Conservation (phyloP, 2,113 vertebrate species). For the Ibidorhyncha struthersii region DNA sequence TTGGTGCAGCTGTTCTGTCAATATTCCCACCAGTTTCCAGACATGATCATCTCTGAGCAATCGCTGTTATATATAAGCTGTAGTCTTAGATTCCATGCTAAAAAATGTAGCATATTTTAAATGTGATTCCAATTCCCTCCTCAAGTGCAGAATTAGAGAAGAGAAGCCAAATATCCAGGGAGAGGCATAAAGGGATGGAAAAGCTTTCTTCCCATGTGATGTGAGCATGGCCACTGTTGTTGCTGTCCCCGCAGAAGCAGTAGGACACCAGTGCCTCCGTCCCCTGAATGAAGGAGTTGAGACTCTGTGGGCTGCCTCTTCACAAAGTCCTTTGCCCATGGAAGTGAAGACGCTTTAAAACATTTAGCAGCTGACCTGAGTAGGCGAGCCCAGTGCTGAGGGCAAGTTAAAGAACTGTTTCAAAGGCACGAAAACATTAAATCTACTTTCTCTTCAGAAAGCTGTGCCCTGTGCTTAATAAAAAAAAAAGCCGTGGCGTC, state of each 20-base stretch:
- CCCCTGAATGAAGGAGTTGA: background rate
- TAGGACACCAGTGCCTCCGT: background rate
- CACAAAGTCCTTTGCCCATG: background rate
- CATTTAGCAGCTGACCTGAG: background rate
- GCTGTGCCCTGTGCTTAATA: background rate
- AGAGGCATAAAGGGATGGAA: background rate
- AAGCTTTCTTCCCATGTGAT: background rate
- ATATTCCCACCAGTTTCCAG: background rate
- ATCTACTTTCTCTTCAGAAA: background rate
- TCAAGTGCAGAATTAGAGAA: background rate
- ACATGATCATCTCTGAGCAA: background rate
- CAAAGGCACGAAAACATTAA: background rate
- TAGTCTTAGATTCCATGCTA: background rate
- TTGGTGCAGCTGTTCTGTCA: background rate
- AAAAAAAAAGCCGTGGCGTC: background rate
- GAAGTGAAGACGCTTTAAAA: background rate
- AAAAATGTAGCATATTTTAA: background rate
- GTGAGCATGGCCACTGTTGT: fast-evolving
- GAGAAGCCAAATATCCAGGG: background rate
- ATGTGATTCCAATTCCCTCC: background rate
- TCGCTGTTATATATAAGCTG: background rate
- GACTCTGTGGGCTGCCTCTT: background rate
- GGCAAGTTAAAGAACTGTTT: background rate
- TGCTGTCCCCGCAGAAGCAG: background rate
- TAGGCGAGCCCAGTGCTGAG: background rate